These are phyloP conservation scores for Ranitomeya imitator DNA, from an alignment of 2,113 vertebrate species.

Conservation along the genomic window DNA sequence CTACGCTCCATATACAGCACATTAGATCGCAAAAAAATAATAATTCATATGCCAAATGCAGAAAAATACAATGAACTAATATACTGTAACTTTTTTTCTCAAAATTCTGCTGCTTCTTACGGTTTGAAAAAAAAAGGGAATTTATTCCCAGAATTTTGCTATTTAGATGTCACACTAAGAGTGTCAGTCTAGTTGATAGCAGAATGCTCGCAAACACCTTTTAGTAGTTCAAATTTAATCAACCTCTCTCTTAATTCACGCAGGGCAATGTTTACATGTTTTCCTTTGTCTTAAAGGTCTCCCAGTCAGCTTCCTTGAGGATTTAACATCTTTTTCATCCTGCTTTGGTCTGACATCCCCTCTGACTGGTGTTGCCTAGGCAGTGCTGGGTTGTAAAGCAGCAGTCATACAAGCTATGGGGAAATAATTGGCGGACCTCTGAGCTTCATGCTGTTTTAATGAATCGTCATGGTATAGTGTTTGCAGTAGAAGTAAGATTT, in stretches of 20 bases:
- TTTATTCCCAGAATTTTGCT: background rate
- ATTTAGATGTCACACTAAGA: background rate
- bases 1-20: background rate
- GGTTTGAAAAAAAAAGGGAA: background rate
- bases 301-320: conserved; percentile 51
- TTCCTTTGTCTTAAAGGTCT: conserved; percentile 56
- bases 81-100: background rate
- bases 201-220: conserved; percentile 30
- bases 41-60: background rate
- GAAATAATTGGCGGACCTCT: conserved; percentile 58
- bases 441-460: conserved; percentile 55
- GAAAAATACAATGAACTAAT: conserved; percentile 2
- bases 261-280: conserved; percentile 57
- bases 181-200: conserved; percentile 1
- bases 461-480: conserved; percentile 51
- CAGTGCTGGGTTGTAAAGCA: conserved; percentile 57
- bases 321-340: conserved; percentile 52
- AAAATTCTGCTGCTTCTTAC: background rate
- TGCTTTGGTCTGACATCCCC: conserved; percentile 57
- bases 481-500: conserved; percentile 40
- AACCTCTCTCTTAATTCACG: conserved; percentile 54
- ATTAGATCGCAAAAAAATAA: conserved; percentile 9
- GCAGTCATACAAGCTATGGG: conserved; percentile 57
- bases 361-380: conserved; percentile 59
- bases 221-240: conserved; percentile 41